These are phyloP conservation scores for Antrozous pallidus DNA, from an alignment of 2,797 vertebrate genomes.

Conservation along the genomic window DNA sequence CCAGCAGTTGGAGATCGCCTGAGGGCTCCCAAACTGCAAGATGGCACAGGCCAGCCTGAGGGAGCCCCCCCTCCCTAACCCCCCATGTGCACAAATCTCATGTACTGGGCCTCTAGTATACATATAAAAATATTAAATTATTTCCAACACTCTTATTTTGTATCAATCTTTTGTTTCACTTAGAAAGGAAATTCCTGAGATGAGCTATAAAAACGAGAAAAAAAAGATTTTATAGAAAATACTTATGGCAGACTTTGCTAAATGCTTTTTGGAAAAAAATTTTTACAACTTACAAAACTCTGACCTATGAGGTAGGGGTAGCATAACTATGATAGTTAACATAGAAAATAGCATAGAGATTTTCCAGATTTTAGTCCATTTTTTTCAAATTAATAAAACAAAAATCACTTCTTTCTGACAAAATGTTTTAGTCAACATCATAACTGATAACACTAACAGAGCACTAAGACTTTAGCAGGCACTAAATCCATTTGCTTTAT, in stretches of 20 bases:
- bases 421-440: not conserved
- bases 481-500: not conserved
- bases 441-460: not conserved
- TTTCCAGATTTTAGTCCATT: not conserved
- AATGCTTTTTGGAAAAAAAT: not conserved
- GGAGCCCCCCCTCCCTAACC: too few species aligned
- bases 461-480: not conserved
- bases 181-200: not conserved
- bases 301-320: not conserved
- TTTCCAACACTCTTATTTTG: not conserved
- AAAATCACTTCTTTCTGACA: not conserved
- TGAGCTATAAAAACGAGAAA: not conserved
- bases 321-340: not conserved
- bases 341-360: not conserved
- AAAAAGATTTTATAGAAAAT: constrained; percentile 8
- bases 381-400: not conserved
- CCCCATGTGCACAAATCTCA: too few species aligned
- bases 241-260: not conserved
- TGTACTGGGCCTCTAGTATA: not conserved
- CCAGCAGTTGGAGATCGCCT: too few species aligned
- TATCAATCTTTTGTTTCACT: constrained; percentile 24
- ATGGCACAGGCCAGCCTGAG: too few species aligned
- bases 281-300: not conserved
- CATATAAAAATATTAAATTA: constrained; percentile 6
- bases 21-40: too few species aligned